Evolutionary conservation across 2,797 vertebrate genomes (phyloP).

Genomic region (Malacoraja senta): DNA sequence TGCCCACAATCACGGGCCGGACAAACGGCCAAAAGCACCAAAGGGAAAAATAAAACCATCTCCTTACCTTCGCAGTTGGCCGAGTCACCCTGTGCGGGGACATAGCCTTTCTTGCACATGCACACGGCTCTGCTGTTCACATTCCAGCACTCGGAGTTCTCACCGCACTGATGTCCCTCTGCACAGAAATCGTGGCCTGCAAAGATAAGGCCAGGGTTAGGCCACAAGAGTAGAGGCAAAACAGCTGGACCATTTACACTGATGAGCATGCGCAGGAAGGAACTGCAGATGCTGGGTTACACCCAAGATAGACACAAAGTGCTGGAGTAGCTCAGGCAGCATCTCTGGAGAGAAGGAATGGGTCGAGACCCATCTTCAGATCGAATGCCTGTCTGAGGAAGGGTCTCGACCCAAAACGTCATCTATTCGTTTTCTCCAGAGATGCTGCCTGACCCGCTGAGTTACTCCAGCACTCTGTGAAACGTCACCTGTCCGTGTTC

Average conservation of each 20-base stretch:
- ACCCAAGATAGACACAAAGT: too few species aligned
- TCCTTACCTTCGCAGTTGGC: constrained; percentile 85
- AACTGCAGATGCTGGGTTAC: too few species aligned
- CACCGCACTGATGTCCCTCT: constrained; percentile 81
- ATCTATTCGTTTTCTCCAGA: too few species aligned
- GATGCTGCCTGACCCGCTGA: too few species aligned
- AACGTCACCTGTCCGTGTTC: too few species aligned
- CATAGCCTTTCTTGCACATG: constrained; percentile 79
- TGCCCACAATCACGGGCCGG: too few species aligned
- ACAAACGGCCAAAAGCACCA: not conserved
- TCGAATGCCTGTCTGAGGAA: too few species aligned
- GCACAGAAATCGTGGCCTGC: constrained; percentile 90
- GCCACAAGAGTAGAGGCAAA: not conserved
- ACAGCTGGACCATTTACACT: not conserved
- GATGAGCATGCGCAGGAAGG: not conserved
- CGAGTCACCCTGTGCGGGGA: constrained; percentile 76
- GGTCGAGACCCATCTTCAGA: too few species aligned
- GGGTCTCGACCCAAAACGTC: too few species aligned
- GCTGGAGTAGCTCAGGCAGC: too few species aligned
- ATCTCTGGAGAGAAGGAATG: too few species aligned
- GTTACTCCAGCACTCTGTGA: too few species aligned
- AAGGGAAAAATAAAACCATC: not conserved
- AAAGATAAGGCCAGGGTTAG: constrained; percentile 41
- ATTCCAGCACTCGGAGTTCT: constrained; percentile 88
- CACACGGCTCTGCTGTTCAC: constrained; percentile 83